Conservation (phyloP, 2,797 vertebrate genomes). For the Moxostoma hubbsi region DNA sequence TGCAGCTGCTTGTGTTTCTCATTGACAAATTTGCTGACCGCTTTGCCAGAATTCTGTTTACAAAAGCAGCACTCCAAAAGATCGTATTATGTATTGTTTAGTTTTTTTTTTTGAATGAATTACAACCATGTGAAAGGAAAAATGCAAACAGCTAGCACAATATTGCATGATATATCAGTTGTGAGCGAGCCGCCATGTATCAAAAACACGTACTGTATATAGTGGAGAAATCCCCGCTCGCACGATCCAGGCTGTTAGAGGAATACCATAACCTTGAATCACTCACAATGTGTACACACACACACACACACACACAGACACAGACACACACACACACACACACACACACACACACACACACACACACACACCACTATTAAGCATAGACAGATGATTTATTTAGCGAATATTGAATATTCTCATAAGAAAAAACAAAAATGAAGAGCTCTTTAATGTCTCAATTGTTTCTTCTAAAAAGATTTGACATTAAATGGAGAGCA, state of each 20-base stretch:
- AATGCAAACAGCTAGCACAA: background rate
- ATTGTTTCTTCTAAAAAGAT: no score
- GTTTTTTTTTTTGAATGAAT: conserved; percentile 10
- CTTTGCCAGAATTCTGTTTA: conserved; percentile 36
- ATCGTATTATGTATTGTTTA: conserved; percentile 15
- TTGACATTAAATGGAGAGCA: no score
- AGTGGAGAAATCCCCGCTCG: background rate
- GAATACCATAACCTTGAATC: background rate
- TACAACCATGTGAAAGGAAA: background rate
- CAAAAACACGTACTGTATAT: background rate
- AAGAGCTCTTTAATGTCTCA: background rate
- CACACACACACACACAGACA: no score
- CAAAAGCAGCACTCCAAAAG: conserved; percentile 25
- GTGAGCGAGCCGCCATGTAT: conserved; percentile 7
- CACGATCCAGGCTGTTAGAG: conserved; percentile 9
- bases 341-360: no score
- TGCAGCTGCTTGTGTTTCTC: conserved; percentile 32
- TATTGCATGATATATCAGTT: conserved; percentile 22
- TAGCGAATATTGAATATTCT: no score
- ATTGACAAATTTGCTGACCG: conserved; percentile 1
- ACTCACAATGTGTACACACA: no score
- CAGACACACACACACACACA: no score
- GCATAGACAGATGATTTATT: conserved; percentile 15
- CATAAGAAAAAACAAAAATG: background rate
- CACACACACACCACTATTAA: background rate